phyloP scores from a whole-genome alignment of 2,113 vertebrate genomes.

The Scytalopus superciliaris region DNA sequence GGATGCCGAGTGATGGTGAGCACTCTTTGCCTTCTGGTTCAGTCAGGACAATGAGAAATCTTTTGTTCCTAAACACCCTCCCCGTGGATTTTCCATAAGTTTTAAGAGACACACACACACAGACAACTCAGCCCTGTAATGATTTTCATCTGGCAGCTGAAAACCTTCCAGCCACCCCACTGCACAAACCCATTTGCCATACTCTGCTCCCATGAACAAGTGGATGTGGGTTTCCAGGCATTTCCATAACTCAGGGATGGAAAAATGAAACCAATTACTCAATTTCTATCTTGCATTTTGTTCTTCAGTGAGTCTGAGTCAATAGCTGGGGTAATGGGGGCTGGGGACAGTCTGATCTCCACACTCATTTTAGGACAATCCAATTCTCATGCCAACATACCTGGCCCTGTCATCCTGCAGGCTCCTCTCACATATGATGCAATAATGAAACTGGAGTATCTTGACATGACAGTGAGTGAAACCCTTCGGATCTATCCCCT shows the following conservation, averaged over 20 bases:
- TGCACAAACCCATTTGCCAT: background rate
- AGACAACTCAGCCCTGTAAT: background rate
- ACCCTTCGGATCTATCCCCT: slow-evolving; percentile 77
- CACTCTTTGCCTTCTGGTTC: background rate
- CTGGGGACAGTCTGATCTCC: background rate
- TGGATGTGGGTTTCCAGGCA: background rate
- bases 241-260: background rate
- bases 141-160: background rate
- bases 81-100: background rate
- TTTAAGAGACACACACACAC: background rate
- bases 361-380: background rate
- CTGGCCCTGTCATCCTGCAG: background rate
- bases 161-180: background rate
- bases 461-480: slow-evolving; percentile 80
- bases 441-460: slow-evolving; percentile 80
- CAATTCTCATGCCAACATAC: no score
- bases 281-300: background rate
- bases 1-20: rapidly evolving
- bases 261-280: background rate
- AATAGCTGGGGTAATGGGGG: rapidly evolving
- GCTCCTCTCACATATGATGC: slow-evolving; percentile 70
- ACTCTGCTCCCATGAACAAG: rapidly evolving
- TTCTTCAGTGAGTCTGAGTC: background rate
- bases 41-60: background rate
- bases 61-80: background rate